A percentile compares a stretch with the other conserved stretches of the same genome.
Evolutionary conservation across 2,888 invertebrate species (phyloP).

Genomic region (Linhomoeus sp.): DNA sequence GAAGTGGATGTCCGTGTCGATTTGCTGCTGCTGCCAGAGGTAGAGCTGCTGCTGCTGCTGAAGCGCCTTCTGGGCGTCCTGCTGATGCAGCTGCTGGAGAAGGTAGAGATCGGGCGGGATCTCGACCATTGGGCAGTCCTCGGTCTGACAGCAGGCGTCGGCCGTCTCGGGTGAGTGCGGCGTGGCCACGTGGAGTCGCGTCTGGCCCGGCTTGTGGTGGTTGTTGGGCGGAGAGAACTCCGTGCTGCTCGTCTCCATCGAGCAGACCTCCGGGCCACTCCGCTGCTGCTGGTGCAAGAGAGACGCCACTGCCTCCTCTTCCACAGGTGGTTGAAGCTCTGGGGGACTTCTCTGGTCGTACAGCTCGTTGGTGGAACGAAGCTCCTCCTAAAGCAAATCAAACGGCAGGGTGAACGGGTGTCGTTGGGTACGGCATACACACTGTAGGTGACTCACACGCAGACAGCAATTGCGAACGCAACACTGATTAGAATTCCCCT

Average conservation of each 20-base stretch:
- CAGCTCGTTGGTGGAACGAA: no score
- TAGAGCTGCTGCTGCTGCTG: no score
- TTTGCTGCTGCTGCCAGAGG: background rate
- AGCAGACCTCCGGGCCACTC: background rate
- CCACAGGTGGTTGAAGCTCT: background rate
- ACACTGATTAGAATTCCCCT: background rate
- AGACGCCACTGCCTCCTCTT: background rate
- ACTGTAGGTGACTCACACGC: no score
- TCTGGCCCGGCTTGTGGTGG: no score
- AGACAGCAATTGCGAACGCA: background rate
- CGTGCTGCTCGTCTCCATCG: background rate
- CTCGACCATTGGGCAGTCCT: no score
- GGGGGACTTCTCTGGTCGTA: background rate
- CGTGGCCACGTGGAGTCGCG: background rate
- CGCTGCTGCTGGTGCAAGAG: background rate
- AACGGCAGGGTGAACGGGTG: no score
- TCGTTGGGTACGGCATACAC: no score
- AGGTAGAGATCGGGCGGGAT: background rate
- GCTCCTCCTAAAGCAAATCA: no score
- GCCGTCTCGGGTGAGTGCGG: background rate
- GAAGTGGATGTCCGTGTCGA: slow-evolving; percentile 1
- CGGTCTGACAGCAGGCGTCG: background rate
- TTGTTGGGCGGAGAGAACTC: background rate
- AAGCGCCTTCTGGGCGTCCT: no score
- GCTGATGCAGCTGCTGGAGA: no score